Evolutionary conservation across 2,888 invertebrate species (phyloP), one percentile per base, ranked within the genome.

Genomic region (Hyppa rectilinea): DNA sequence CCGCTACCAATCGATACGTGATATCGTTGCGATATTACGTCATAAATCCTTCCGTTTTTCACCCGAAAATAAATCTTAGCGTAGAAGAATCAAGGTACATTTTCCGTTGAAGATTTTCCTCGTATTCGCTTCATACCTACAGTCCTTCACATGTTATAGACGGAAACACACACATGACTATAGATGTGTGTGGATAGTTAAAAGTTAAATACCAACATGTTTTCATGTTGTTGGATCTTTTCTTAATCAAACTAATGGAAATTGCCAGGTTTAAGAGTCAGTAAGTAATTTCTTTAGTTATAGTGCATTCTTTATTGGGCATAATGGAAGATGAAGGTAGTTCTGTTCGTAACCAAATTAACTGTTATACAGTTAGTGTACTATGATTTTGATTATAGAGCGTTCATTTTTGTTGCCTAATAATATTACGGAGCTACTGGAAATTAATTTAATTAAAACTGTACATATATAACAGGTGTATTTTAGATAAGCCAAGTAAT

Each of bases 1-100:
- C 90, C 89, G 88, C 94, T 90, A 91, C 94, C 93, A 95, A 96
- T 96, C 95, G 94, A 96, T 96, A 95, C 92, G 75, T 76, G 82
- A 85, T 85, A 85, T 76, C 81, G 75, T 81, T 82, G 78, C 73
- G 59, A 64, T 80, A 79, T 83, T 88, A 82, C 79, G 87, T 78
- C 88, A 70, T 84, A 93, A 89, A 85, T 85, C 78, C 81, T 63
- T n/a, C 20, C 6, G 6, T 38, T 52, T 26, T 29, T 20, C 78
- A 86, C 61, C 3, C 66, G 29, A 91, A 90, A 91, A 69, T 45
- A 58, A 70, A 80, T 85, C 81, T 79, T 81, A 88, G 59, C 4
- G 0, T 0, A 4, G 20, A 7, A n/a, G 17, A 0, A 0, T 43
- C 87, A 88, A 78, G 84, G 82, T 58, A 31, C 26, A 82, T 55